A percentile compares a stretch with the other conserved stretches of the same genome.
Evolutionary conservation across 2,113 vertebrate species (phyloP).

Genomic region (Phrynocephalus versicolor): DNA sequence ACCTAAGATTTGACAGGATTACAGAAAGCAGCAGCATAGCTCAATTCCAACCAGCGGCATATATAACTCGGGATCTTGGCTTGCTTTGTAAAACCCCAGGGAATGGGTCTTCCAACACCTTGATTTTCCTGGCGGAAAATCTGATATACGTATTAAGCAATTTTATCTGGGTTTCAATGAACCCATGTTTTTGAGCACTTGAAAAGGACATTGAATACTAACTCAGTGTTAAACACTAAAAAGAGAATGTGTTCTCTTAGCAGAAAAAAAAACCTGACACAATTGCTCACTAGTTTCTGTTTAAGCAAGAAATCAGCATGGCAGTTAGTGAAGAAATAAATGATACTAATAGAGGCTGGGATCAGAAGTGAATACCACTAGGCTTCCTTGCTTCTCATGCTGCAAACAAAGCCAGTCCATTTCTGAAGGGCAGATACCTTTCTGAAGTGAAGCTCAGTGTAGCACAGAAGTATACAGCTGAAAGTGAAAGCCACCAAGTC

Average conservation of each 20-base stretch:
- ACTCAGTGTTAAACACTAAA: neutral
- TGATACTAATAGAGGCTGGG: neutral
- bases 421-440: neutral
- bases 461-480: rapidly evolving
- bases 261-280: too few species aligned
- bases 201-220: neutral
- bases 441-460: neutral
- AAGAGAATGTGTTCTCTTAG: neutral
- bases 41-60: neutral
- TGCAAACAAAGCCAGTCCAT: neutral
- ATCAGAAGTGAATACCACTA: neutral
- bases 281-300: neutral
- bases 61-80: neutral
- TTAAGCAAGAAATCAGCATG: neutral
- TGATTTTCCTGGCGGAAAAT: neutral
- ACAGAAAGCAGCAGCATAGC: neutral
- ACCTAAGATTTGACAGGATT: neutral
- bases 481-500: neutral
- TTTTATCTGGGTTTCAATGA: constrained; percentile 2
- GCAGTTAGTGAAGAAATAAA: neutral
- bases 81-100: neutral
- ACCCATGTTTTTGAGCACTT: neutral
- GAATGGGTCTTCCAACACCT: neutral
- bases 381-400: neutral
- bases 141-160: neutral